Evolutionary conservation across 2,113 vertebrate genomes (phyloP), one percentile per base, ranked within the genome.

Genomic region (Lipotes vexillifer): DNA sequence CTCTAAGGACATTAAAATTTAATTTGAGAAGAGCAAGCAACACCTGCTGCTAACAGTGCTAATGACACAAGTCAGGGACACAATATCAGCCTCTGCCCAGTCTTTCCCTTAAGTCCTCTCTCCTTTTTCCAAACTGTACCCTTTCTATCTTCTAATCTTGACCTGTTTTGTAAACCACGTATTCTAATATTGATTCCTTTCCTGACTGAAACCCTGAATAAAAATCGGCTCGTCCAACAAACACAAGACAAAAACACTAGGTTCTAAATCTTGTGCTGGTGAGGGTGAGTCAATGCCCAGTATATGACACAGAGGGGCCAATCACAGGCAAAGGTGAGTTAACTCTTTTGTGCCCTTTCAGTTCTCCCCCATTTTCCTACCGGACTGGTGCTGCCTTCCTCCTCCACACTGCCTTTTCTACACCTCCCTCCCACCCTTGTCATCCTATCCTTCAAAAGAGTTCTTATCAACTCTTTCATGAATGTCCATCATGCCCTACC

Each of bases 1-100:
- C 66, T 83, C 68, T 57, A 36, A 57, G 75, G 88, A 86, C 66
- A 59, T 78, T 96, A 85, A 90, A 61, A 96, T 92, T 96, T 95
- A 96, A 96, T 95, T 93, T 88, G 80, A 90, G 80, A 77, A 29
- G 3, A 74, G 20, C 21, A 74, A 95, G 89, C 68, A 89, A 74
- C 91, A 86, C 78, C 61, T 81, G 63, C 69, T 63, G 74, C 38
- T 88, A 57, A 68, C 46, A 12, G 15, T 9, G 20, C n/a, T 74
- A 82, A 81, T 68, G 71, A 87, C 68, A 29, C 71, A 94, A 90
- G 89, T 77, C 66, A 69, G 69, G 66, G 55, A 44, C 59, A 72
- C 14, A 59, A 57, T 74, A 46, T 46, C 88, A 71, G 25, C 38
- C 52, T 21, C 52, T 21, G 27, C n/a, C n/a, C 9, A 11, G 31